phyloP scores from a whole-genome alignment of 2,797 vertebrate genomes.

The Thalassophryne amazonica region DNA sequence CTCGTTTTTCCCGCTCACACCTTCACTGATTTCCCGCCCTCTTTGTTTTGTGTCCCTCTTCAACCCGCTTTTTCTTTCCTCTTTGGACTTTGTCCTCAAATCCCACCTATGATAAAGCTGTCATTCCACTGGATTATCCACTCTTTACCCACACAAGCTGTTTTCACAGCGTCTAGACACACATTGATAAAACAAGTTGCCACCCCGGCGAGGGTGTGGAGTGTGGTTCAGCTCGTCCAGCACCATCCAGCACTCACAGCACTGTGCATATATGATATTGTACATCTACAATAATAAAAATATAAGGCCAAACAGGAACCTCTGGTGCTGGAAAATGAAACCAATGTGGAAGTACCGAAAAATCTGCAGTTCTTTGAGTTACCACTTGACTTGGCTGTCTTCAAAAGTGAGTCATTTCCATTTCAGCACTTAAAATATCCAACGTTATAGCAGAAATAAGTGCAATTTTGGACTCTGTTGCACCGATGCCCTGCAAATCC shows the following conservation, averaged over 20 bases:
- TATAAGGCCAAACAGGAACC: too few species aligned
- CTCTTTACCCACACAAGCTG: constrained; percentile 47
- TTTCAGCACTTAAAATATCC: too few species aligned
- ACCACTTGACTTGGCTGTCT: too few species aligned
- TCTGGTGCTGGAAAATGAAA: too few species aligned
- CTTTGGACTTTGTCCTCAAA: constrained; percentile 50
- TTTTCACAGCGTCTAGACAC: constrained; percentile 78
- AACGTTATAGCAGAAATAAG: too few species aligned
- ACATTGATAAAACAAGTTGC: constrained; percentile 63
- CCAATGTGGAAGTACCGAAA: too few species aligned
- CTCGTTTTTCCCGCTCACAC: not conserved
- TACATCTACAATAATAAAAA: too few species aligned
- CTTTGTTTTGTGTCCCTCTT: constrained; percentile 30
- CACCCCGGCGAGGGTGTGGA: constrained; percentile 29
- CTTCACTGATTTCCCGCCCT: constrained; percentile 11
- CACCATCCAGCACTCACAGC: constrained; percentile 32
- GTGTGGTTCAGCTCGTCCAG: constrained; percentile 26
- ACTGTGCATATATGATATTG: too few species aligned
- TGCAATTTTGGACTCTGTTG: too few species aligned
- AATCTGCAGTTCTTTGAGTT: too few species aligned
- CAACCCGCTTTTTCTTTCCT: constrained; percentile 21
- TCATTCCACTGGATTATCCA: constrained; percentile 46
- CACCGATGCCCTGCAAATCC: too few species aligned
- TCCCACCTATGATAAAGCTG: constrained; percentile 57
- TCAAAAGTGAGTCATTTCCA: too few species aligned